These are phyloP conservation scores for Bombus difficillimus DNA, from an alignment of 1,140 invertebrate genomes.

Conservation along the genomic window DNA sequence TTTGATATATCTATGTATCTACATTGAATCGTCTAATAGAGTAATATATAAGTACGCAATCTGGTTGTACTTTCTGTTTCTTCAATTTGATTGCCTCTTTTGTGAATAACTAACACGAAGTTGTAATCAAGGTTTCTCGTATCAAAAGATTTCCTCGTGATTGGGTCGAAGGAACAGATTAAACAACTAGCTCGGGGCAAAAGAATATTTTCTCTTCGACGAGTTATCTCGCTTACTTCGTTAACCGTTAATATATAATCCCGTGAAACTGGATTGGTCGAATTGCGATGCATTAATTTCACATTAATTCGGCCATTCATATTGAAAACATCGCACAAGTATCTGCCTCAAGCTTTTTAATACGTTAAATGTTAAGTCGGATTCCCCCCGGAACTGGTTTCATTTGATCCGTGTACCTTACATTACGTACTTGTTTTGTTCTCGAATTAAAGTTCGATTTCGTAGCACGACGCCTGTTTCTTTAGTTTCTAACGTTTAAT, in stretches of 20 bases:
- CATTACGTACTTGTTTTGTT: neutral
- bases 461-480: no score
- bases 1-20: neutral
- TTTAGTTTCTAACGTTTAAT: neutral
- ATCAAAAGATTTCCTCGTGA: conserved; percentile 5
- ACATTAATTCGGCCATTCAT: conserved; percentile 8
- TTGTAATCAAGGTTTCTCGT: conserved; percentile 8
- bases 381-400: neutral
- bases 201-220: conserved; percentile 10
- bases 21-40: neutral
- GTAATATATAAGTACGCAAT: neutral
- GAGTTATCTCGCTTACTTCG: conserved; percentile 7
- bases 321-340: neutral
- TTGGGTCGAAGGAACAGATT: conserved; percentile 12
- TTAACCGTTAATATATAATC: conserved; percentile 41
- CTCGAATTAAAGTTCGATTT: neutral
- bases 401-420: neutral
- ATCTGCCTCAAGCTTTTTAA: neutral
- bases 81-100: conserved; percentile 18
- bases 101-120: conserved; percentile 12
- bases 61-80: neutral
- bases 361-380: conserved; percentile 24
- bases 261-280: conserved; percentile 11
- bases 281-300: conserved; percentile 9
- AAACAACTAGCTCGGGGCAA: conserved; percentile 28